phyloP scores from a whole-genome alignment of 1,140 invertebrate genomes.

The Hyphantria cunea region DNA sequence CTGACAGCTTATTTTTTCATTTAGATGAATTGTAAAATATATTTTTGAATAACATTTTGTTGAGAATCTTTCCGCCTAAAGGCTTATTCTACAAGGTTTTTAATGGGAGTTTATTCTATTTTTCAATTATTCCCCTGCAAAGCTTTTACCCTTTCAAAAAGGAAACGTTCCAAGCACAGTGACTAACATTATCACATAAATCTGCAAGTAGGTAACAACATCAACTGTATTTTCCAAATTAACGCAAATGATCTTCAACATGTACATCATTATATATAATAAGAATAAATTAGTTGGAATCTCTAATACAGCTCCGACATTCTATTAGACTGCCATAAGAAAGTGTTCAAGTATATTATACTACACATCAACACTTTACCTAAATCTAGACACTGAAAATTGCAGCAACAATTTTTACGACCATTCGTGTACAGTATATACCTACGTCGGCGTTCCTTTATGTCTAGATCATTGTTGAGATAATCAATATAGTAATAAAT shows the following conservation, averaged over 20 bases:
- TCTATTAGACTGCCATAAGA: background rate
- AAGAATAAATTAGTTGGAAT: background rate
- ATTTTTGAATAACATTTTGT: slow-evolving; percentile 40
- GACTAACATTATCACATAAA: slow-evolving; percentile 41
- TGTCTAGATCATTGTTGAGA: no score
- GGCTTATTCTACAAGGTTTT: slow-evolving; percentile 38
- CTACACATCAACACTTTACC: background rate
- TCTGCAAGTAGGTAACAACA: slow-evolving; percentile 16
- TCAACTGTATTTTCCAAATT: no score
- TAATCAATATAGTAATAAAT: slow-evolving; percentile 11
- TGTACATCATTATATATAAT: background rate
- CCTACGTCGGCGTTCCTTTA: no score
- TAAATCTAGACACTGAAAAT: background rate
- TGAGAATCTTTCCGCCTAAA: slow-evolving; percentile 27
- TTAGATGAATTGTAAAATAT: no score
- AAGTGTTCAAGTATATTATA: slow-evolving; percentile 1
- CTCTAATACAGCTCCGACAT: background rate
- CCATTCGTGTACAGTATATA: background rate
- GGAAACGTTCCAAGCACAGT: slow-evolving; percentile 31
- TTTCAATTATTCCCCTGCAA: slow-evolving; percentile 35
- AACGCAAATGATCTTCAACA: no score
- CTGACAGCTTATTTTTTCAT: slow-evolving; percentile 50
- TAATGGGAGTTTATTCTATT: slow-evolving; percentile 30
- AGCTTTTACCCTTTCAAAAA: slow-evolving; percentile 51
- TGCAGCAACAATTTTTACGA: background rate